Conservation (phyloP, 2,888 invertebrate genomes). For the Mantis religiosa region DNA sequence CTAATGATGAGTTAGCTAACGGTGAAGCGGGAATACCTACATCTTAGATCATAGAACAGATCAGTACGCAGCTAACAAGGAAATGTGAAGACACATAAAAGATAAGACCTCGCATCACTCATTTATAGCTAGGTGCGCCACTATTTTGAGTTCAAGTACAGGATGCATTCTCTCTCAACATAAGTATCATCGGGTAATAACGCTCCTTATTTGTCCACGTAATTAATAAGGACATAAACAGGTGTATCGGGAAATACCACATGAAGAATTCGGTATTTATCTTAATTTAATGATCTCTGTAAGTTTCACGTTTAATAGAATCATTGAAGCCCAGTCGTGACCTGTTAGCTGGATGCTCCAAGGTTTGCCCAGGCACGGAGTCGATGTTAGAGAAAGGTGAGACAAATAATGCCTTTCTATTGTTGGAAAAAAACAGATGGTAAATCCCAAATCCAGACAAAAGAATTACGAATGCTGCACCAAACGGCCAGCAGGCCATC, state of each 20-base stretch:
- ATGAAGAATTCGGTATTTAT: background rate
- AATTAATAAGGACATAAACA: background rate
- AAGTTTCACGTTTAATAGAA: background rate
- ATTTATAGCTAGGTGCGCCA: too few relatives aligned
- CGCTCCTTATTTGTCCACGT: background rate
- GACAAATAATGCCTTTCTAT: background rate
- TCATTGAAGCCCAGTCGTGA: background rate
- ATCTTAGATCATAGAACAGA: too few relatives aligned
- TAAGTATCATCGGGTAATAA: background rate
- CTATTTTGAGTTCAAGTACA: too few relatives aligned
- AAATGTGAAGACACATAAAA: too few relatives aligned
- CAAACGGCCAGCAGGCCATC: background rate
- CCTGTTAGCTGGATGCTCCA: background rate
- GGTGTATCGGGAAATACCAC: background rate
- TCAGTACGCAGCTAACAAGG: too few relatives aligned
- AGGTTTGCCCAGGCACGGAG: background rate
- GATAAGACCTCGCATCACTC: too few relatives aligned
- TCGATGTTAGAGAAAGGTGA: background rate
- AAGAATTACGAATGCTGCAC: background rate
- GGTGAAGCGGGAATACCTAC: too few relatives aligned
- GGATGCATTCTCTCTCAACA: background rate
- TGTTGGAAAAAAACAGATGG: background rate
- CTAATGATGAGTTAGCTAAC: too few relatives aligned
- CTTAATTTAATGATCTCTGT: background rate
- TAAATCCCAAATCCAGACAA: background rate